Percentiles rank a stretch among this genome's conserved stretches.
phyloP scores from a whole-genome alignment of 2,797 vertebrate genomes.

The Pristis pectinata region DNA sequence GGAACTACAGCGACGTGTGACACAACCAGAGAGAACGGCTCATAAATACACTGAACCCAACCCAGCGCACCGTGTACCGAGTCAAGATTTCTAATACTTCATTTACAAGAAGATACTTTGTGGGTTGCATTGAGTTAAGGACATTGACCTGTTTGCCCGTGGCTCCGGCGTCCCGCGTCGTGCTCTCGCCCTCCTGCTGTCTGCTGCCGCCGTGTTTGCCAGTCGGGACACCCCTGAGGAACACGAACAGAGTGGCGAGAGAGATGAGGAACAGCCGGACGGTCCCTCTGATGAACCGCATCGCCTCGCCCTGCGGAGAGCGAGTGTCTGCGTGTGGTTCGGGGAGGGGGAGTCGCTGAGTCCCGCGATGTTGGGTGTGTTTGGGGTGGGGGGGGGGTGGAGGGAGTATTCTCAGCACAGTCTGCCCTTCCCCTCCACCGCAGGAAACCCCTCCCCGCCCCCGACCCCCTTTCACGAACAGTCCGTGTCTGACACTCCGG shows the following conservation, averaged over 20 bases:
- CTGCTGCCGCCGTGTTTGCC: background rate
- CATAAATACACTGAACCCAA: too few species aligned
- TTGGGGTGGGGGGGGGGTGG: too few species aligned
- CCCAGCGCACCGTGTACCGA: too few species aligned
- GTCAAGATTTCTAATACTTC: too few species aligned
- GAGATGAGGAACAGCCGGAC: background rate
- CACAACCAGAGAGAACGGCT: too few species aligned
- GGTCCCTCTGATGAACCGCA: background rate
- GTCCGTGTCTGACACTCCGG: background rate
- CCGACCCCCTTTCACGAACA: background rate
- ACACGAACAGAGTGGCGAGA: background rate
- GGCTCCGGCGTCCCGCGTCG: background rate
- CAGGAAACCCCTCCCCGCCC: background rate
- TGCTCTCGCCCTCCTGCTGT: background rate
- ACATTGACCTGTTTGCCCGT: too few species aligned
- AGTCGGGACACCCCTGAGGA: background rate
- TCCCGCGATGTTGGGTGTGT: too few species aligned
- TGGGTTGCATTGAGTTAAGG: too few species aligned
- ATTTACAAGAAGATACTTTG: too few species aligned
- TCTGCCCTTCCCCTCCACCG: too few species aligned
- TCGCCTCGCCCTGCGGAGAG: background rate
- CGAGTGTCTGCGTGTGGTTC: background rate
- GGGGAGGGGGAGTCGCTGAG: background rate
- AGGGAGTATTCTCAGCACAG: too few species aligned
- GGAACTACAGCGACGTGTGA: too few species aligned